Evolutionary conservation across 2,113 vertebrate species (phyloP), one percentile per base, ranked within the genome.

Genomic region (Morone saxatilis): DNA sequence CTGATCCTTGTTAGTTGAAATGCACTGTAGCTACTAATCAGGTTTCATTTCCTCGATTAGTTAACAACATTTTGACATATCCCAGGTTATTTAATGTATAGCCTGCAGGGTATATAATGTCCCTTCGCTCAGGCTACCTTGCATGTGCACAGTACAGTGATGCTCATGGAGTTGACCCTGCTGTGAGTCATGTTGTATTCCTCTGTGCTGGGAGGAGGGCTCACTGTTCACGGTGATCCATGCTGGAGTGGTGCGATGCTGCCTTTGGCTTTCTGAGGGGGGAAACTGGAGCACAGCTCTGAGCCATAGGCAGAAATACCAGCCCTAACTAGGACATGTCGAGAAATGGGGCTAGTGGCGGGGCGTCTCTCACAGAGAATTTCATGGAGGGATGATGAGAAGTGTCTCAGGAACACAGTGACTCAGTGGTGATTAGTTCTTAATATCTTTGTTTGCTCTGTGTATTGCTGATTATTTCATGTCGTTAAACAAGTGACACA

Each of bases 271-370:
- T 63, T 79, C 67, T 86, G 81, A 69, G 57, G 68, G 69, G 73
- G 68, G 65, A 80, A 93, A 92, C 65, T 93, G 81, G 93, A 92
- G 92, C 91, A 93, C 69, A 71, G 89, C 89, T 83, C 84, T 81
- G 83, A 92, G 90, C 91, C 83, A 88, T 65, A 66, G 88, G 91
- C 90, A 92, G 84, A 92, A 91, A 89, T 91, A 92, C 84, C 77
- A 84, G 85, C 75, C 85, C 83, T 91, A 93, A 91, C 71, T 94
- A 93, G 93, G 92, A 91, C 93, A 93, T 84, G 91, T 84, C n/a
- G 54, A 84, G 89, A 89, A 91, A 89, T 14, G 66, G 88, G 91
- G 88, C 83, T 85, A 75, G 69, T 67, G 83, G 78, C 40, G 63
- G 80, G 81, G 65, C 72, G 69, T 69, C 78, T 67, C 80, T 84